Base-by-base conservation (phyloP, 2,113 vertebrate species). In the Condylura cristata region DNA sequence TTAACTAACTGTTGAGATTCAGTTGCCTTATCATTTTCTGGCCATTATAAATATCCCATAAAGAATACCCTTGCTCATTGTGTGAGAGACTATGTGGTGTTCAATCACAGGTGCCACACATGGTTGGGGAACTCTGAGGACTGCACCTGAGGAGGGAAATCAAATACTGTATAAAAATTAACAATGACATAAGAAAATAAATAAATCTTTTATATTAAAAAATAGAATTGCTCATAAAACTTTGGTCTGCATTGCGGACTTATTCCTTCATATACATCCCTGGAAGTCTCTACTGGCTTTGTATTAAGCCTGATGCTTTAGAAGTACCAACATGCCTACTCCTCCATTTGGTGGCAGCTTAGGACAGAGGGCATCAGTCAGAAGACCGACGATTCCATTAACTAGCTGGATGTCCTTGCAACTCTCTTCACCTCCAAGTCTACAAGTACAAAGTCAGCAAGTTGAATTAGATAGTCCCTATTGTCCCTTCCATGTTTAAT, bases 21-120 rank as follows among this genome's bases (percentile, higher is more conserved):
- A 79, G 60, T 24, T 94, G 37, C 34, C 70, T 83, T 92, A 66
- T 91, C 53, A 74, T 79, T 89, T 94, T 37, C 78, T 84, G 14
- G 24, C 5, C 81, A 32, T 61, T 78, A 34, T 81, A 72, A 78
- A 34, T 7, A 91, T 10, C 37, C 32, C 22, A 79, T 48, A 48
- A 48, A 48, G 46, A 48, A 48, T 48, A 48, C 46, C 46, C 46
- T 48, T 48, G 46, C 46, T 48, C 46, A 48, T 48, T 48, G 44
- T 12, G 11, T 12, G 13, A 48, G 46, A 48, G 11, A 48, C 46
- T 48, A 11, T 48, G 46, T 48, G 46, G 46, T 48, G 46, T 12
- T 48, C 9, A 12, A 48, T 48, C 46, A 48, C 46, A 12, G 46
- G 46, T 48, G 46, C 46, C 46, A 48, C n/a, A 48, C 2, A 12